Percentiles rank a stretch among this genome's conserved stretches.
phyloP scores from a whole-genome alignment of 1,140 invertebrate species.

The Trichonephila clavata region DNA sequence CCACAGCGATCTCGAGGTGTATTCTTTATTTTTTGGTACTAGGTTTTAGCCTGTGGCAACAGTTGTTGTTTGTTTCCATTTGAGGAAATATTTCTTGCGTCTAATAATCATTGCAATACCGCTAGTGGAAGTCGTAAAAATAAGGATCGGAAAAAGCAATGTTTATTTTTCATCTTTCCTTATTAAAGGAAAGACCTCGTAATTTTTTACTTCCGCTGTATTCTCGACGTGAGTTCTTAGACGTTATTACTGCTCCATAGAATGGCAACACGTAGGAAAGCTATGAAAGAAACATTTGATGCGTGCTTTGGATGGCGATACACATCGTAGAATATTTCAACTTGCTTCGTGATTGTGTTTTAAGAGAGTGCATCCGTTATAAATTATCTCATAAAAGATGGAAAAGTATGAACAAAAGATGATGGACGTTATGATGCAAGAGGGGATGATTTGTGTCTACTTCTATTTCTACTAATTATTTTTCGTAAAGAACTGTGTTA shows the following conservation, averaged over 20 bases:
- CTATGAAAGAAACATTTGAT: background rate
- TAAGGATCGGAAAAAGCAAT: no score
- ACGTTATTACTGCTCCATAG: background rate
- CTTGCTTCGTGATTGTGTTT: no score
- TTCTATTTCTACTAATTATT: no score
- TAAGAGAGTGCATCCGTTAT: no score
- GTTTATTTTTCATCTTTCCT: slow-evolving; percentile 51
- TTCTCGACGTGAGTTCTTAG: background rate
- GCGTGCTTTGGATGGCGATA: background rate
- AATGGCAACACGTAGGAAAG: slow-evolving; percentile 5
- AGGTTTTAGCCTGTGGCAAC: background rate
- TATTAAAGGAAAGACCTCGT: background rate
- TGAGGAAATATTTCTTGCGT: slow-evolving; percentile 27
- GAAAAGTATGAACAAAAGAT: no score
- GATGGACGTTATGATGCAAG: no score
- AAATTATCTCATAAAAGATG: no score
- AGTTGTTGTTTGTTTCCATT: background rate
- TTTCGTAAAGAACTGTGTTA: no score
- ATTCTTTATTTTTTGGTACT: background rate
- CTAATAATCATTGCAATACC: slow-evolving; percentile 59
- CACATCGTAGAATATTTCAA: no score
- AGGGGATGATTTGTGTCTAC: no score
- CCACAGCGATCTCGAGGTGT: background rate
- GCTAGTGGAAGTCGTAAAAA: slow-evolving; percentile 43
- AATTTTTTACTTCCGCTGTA: slow-evolving; percentile 18